Percentiles rank a stretch among this genome's conserved stretches.
phyloP scores from a whole-genome alignment of 2,113 vertebrate species.

The Cryptomyrus ogoouensis region DNA sequence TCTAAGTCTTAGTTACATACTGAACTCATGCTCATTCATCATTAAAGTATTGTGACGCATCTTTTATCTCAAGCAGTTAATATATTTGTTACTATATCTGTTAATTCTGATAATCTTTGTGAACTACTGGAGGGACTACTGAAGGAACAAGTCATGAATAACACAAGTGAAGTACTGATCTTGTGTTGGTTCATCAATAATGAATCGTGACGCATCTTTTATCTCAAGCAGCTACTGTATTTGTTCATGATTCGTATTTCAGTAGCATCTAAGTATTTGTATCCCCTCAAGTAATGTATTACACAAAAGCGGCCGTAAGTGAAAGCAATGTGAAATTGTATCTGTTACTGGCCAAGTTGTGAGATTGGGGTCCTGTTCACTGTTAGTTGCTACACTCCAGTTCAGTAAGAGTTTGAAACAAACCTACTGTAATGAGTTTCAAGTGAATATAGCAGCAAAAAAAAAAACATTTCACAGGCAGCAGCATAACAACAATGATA shows the following conservation, averaged over 20 bases:
- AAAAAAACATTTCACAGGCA: neutral
- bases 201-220: neutral
- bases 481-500: neutral
- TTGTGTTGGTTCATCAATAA: neutral
- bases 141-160: neutral
- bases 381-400: neutral
- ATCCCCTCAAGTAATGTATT: neutral
- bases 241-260: neutral
- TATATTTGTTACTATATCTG: neutral
- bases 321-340: neutral
- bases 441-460: neutral
- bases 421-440: neutral
- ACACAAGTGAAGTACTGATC: neutral
- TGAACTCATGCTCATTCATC: neutral
- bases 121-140: neutral
- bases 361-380: neutral
- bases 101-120: neutral
- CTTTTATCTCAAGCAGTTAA: neutral
- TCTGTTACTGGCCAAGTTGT: neutral
- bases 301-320: neutral
- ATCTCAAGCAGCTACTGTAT: neutral
- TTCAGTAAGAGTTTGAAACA: neutral
- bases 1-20: neutral
- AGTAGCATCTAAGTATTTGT: neutral
- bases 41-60: neutral